phyloP scores from a whole-genome alignment of 2,797 vertebrate genomes.

The Heteromormyrus szaboi region DNA sequence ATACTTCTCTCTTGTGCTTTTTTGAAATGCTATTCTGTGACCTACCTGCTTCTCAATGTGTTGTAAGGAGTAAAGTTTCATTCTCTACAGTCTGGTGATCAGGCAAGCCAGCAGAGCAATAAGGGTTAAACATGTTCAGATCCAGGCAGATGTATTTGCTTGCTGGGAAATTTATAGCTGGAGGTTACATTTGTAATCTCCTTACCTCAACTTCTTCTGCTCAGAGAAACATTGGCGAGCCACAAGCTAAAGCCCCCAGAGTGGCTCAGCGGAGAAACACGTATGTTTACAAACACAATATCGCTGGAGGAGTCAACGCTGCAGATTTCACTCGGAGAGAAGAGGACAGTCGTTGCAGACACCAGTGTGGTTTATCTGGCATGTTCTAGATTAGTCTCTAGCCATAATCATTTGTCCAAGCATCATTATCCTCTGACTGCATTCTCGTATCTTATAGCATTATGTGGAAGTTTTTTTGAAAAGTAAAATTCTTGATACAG shows the following conservation, averaged over 20 bases:
- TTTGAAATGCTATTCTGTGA: background rate
- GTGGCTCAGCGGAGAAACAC: background rate
- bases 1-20: background rate
- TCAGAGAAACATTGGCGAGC: constrained; percentile 29
- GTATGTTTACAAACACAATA: background rate
- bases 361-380: background rate
- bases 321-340: background rate
- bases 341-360: background rate
- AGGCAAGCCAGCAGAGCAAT: background rate
- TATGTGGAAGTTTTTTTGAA: background rate
- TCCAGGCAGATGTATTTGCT: constrained; percentile 37
- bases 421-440: background rate
- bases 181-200: constrained; percentile 59
- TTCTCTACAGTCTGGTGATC: constrained; percentile 19
- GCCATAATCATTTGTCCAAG: background rate
- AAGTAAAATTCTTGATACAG: background rate
- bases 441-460: background rate
- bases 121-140: background rate
- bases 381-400: background rate
- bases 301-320: background rate
- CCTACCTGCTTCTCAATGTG: background rate
- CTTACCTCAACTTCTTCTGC: constrained; percentile 52
- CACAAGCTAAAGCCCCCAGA: background rate
- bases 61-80: constrained; percentile 4
- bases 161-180: constrained; percentile 55